These are phyloP conservation scores for Proteles cristata DNA, from an alignment of 2,113 vertebrate species.

Conservation along the genomic window DNA sequence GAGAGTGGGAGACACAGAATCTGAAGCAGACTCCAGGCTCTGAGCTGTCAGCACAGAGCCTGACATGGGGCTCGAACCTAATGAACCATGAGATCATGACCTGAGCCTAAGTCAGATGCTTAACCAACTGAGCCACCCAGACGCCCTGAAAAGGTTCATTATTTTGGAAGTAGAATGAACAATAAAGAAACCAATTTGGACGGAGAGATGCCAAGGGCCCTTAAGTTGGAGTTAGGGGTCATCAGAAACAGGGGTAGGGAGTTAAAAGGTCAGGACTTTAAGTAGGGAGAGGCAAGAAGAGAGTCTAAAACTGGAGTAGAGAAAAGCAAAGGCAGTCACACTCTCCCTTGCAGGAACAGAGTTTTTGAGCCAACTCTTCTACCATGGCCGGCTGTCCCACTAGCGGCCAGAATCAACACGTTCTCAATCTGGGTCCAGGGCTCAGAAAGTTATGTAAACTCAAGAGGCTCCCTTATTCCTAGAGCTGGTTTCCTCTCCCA, in stretches of 20 bases:
- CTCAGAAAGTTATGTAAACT: constrained; percentile 54
- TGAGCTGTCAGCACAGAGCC: too few species aligned
- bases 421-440: constrained; percentile 25
- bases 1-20: too few species aligned
- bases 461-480: constrained; percentile 33
- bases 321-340: not conserved
- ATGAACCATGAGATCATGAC: too few species aligned
- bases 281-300: not conserved
- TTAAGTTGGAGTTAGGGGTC: not conserved
- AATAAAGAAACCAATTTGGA: not conserved
- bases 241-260: not conserved
- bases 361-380: not conserved
- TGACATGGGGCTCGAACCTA: too few species aligned
- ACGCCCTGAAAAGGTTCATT: not conserved
- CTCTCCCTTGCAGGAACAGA: not conserved
- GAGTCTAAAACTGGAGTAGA: not conserved
- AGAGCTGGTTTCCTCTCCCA: constrained; percentile 54
- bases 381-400: not conserved
- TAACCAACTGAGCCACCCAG: too few species aligned
- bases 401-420: constrained; percentile 54
- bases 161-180: not conserved
- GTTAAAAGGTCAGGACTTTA: not conserved
- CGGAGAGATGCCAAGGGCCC: not conserved
- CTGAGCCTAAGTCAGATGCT: too few species aligned
- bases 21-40: too few species aligned